These are phyloP conservation scores for Linepithema humile DNA, from an alignment of 1,140 invertebrate species.

Conservation along the genomic window DNA sequence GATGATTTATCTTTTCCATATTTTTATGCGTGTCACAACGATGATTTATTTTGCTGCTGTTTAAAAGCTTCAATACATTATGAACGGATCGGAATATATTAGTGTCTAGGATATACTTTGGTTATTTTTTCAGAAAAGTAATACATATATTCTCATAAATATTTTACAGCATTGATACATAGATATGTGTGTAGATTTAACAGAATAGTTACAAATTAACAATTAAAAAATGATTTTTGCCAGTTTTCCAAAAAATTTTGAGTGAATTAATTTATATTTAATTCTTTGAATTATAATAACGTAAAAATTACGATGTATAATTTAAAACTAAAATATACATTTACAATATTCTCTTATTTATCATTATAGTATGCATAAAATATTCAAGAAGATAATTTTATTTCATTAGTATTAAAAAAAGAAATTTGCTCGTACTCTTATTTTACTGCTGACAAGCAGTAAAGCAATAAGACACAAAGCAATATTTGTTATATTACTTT, in stretches of 20 bases:
- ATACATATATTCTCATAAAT: neutral
- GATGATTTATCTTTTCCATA: neutral
- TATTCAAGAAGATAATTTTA: neutral
- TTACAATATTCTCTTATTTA: neutral
- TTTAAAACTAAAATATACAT: too few species aligned
- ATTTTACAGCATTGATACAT: too few species aligned
- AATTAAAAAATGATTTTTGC: too few species aligned
- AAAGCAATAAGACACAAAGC: too few species aligned
- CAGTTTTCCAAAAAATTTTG: too few species aligned
- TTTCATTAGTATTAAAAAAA: neutral
- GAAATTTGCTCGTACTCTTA: neutral
- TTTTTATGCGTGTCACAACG: neutral
- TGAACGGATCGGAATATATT: neutral
- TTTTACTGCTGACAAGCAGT: neutral
- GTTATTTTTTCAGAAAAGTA: neutral
- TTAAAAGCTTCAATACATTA: neutral
- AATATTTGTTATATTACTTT: neutral
- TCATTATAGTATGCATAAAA: too few species aligned
- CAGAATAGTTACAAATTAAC: too few species aligned
- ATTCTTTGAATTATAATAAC: too few species aligned
- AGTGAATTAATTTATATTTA: too few species aligned
- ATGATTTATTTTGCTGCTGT: neutral
- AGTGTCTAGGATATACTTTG: neutral
- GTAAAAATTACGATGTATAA: neutral
- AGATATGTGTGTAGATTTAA: too few species aligned